Base-by-base conservation (phyloP, 2,888 invertebrate genomes). In the Nymphalis polychloros region DNA sequence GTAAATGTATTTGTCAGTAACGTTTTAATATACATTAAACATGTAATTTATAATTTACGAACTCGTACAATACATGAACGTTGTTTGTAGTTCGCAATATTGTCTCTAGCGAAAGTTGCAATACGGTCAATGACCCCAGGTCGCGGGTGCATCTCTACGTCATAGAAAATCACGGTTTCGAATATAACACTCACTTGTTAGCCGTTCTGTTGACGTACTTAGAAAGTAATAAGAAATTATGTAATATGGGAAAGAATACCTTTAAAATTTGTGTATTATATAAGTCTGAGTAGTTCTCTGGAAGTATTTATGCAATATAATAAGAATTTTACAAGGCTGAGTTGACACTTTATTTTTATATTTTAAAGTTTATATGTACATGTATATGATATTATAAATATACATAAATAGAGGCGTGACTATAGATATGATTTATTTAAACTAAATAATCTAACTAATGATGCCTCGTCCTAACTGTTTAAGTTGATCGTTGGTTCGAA, bases 61-160 rank as follows among this genome's bases (percentile, higher is more conserved):
- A 41, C 19, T 61, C 59, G 48, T 50, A 64, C 13, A 41, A 49
- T 60, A 16, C n/a, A n/a, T 61, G 55, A 68, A 52, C 59, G 57
- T 35, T 57, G 47, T 50, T 61, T 59, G 63, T 63, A 64, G 61
- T 66, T 66, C 50, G 70, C 70, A 70, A 70, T 63, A 63, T 70
- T 68, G 69, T 71, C 64, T 64, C 77, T 78, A 83, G 90, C 84
- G 91, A 92, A 91, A 92, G 91, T 87, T 79, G 79, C 77, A 74
- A 69, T 60, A 79, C 77, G 85, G 87, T 85, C 86, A 74, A 72
- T 83, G 88, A 88, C 81, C 88, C 75, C 78, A 66, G 76, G 76
- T 80, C 77, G 79, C 77, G 80, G 83, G 79, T 86, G 84, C 85
- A 85, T 85, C 86, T 85, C 67, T 60, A 68, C 72, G 64, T 80